Evolutionary conservation across 1,140 invertebrate species (phyloP).

Genomic region (Triops longicaudatus): DNA sequence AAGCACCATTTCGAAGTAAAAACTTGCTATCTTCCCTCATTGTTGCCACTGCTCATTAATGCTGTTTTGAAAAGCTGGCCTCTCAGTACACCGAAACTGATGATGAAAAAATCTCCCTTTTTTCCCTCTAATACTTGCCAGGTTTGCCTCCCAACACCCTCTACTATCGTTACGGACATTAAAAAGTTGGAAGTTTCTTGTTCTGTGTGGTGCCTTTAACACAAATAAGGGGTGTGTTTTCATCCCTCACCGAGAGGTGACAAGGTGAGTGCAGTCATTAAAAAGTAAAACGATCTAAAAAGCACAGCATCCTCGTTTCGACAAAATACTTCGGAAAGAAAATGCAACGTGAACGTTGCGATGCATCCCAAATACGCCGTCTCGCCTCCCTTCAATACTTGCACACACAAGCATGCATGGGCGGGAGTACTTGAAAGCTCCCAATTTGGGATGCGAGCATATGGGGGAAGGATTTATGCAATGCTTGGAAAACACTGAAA

Average conservation of each 20-base stretch:
- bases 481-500: too few species aligned
- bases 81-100: background rate
- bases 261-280: background rate
- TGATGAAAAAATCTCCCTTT: background rate
- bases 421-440: background rate
- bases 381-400: slow-evolving; percentile 3
- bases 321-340: background rate
- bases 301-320: background rate
- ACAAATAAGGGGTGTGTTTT: background rate
- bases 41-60: slow-evolving; percentile 2
- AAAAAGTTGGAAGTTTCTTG: background rate
- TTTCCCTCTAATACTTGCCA: background rate
- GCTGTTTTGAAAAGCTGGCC: background rate
- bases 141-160: too few species aligned
- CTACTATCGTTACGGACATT: background rate
- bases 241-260: background rate
- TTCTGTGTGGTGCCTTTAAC: background rate
- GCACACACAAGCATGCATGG: background rate
- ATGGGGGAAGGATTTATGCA: too few species aligned
- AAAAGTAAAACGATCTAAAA: slow-evolving; percentile 16
- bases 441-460: too few species aligned
- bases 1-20: background rate
- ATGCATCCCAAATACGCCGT: background rate
- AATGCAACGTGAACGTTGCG: background rate
- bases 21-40: background rate